Evolutionary conservation across 2,113 vertebrate species (phyloP).

Genomic region (Caranx ignobilis): DNA sequence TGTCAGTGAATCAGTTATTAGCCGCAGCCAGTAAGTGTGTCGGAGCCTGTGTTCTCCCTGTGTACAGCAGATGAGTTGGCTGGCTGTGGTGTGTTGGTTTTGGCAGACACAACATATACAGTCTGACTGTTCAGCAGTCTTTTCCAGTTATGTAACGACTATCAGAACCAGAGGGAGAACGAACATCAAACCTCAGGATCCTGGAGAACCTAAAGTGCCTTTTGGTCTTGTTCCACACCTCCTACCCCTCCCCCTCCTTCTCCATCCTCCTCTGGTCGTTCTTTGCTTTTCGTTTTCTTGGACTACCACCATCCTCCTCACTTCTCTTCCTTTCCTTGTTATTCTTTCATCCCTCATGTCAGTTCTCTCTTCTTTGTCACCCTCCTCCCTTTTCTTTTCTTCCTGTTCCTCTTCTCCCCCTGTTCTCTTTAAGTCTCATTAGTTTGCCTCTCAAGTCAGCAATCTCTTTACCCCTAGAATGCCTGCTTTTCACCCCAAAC

Average conservation of each 20-base stretch:
- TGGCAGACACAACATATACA: constrained; percentile 65
- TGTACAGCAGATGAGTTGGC: constrained; percentile 57
- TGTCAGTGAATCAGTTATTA: constrained; percentile 37
- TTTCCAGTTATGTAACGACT: constrained; percentile 70
- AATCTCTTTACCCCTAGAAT: constrained; percentile 33
- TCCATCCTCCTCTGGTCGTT: constrained; percentile 31
- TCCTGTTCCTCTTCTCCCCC: background rate
- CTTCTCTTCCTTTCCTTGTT: constrained; percentile 33
- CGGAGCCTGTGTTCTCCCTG: constrained; percentile 32
- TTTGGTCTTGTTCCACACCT: constrained; percentile 51
- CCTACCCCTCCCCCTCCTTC: constrained; percentile 36
- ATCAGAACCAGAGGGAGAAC: constrained; percentile 50
- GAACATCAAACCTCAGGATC: constrained; percentile 73
- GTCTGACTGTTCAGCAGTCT: constrained; percentile 58
- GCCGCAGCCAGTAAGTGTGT: constrained; percentile 1
- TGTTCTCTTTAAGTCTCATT: constrained; percentile 32
- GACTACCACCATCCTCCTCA: constrained; percentile 42
- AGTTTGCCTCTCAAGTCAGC: constrained; percentile 50
- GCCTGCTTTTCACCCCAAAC: constrained; percentile 39
- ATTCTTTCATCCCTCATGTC: constrained; percentile 21
- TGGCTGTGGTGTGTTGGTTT: constrained; percentile 53
- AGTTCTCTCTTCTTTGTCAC: constrained; percentile 1
- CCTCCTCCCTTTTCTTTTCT: constrained; percentile 28
- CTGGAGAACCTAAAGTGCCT: constrained; percentile 79
- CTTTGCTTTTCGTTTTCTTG: constrained; percentile 48